phyloP scores from a whole-genome alignment of 2,113 vertebrate genomes.

The Nansenia antarctica region DNA sequence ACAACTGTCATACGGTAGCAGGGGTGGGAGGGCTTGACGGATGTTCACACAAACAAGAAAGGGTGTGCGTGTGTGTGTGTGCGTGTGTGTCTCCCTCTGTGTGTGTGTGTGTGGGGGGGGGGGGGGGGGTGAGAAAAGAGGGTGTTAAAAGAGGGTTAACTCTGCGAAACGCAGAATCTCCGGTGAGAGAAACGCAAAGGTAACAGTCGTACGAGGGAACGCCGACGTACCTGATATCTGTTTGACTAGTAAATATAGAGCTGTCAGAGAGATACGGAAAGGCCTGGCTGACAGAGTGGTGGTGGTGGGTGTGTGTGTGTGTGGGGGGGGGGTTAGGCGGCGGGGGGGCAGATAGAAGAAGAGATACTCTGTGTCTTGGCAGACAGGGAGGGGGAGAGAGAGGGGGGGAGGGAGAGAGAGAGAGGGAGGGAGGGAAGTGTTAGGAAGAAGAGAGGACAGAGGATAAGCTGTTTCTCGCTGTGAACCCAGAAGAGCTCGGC shows the following conservation, averaged over 20 bases:
- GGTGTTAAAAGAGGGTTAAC: no score
- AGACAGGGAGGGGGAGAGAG: no score
- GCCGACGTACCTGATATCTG: background rate
- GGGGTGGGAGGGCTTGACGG: no score
- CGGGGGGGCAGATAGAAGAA: no score
- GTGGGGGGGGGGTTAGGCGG: no score
- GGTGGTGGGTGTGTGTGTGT: no score
- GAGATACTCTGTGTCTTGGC: no score
- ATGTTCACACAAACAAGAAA: conserved; percentile 16
- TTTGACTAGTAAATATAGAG: conserved; percentile 20
- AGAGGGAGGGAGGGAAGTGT: background rate
- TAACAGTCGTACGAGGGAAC: background rate
- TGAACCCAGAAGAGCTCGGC: conserved; percentile 13
- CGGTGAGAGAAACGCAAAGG: background rate
- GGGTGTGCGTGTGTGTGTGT: no score
- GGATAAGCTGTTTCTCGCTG: conserved; percentile 37
- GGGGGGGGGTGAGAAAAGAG: background rate
- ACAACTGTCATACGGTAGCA: conserved; percentile 25
- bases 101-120: no score
- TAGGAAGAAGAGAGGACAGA: conserved; percentile 8
- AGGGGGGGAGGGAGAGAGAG: no score
- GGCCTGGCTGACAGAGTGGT: conserved; percentile 17
- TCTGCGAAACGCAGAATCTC: background rate
- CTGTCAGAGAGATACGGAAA: background rate
- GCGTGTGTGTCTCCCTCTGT: no score